Evolutionary conservation across 1,140 invertebrate species (phyloP).

Genomic region (Drosophila leontia): DNA sequence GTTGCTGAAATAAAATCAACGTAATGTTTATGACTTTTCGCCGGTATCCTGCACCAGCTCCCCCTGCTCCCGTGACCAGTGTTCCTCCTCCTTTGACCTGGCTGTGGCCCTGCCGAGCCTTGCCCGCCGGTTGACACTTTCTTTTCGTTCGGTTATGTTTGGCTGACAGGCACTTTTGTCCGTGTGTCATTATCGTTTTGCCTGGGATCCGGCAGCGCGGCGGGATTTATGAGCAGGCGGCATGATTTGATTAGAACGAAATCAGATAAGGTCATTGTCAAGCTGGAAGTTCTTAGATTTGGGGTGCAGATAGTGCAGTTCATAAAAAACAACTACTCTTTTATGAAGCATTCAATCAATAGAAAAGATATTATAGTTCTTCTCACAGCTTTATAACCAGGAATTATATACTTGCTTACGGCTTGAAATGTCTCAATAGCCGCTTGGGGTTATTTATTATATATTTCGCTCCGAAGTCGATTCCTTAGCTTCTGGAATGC

Average conservation of each 20-base stretch:
- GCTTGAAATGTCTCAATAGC: neutral
- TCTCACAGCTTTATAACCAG: no score
- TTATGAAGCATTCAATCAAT: neutral
- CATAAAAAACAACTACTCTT: neutral
- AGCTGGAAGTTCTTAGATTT: constrained; percentile 5
- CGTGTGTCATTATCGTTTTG: constrained; percentile 73
- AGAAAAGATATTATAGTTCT: neutral
- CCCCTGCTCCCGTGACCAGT: neutral
- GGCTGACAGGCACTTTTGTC: constrained; percentile 74
- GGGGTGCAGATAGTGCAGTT: neutral
- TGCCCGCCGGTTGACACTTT: constrained; percentile 61
- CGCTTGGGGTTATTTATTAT: neutral
- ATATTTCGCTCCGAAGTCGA: constrained; percentile 3
- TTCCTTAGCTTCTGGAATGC: neutral
- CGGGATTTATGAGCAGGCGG: constrained; percentile 63
- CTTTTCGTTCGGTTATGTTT: constrained; percentile 55
- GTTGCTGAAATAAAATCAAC: constrained; percentile 78
- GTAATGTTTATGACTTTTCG: constrained; percentile 78
- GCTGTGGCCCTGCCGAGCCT: neutral
- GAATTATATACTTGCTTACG: no score
- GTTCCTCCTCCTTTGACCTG: constrained; percentile 45
- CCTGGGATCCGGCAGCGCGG: constrained; percentile 22
- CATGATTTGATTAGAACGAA: constrained; percentile 39
- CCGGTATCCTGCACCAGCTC: constrained; percentile 43
- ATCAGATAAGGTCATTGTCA: constrained; percentile 24